Evolutionary conservation across 2,113 vertebrate species (phyloP).

Genomic region (Capra hircus): DNA sequence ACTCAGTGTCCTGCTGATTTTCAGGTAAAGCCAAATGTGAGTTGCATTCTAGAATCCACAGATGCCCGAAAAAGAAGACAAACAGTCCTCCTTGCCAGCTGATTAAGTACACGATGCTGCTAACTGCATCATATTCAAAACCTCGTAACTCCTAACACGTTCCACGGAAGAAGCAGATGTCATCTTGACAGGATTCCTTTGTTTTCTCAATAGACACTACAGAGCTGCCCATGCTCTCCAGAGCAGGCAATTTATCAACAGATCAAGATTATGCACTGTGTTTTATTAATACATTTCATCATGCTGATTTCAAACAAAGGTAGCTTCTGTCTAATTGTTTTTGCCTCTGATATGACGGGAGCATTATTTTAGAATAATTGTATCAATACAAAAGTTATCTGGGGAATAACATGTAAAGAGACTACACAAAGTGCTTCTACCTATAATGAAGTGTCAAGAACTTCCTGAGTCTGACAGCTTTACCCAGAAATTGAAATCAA

Average conservation of each 20-base stretch:
- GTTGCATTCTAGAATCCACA: conserved; percentile 18
- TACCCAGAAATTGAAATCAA: conserved; percentile 40
- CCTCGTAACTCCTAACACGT: conserved; percentile 42
- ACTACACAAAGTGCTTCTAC: conserved; percentile 33
- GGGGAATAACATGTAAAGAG: conserved; percentile 53
- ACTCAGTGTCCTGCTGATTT: background rate
- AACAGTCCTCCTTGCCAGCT: conserved; percentile 12
- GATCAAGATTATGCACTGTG: conserved; percentile 64
- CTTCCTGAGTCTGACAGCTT: conserved; percentile 44
- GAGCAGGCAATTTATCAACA: conserved; percentile 63
- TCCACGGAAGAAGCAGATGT: conserved; percentile 59
- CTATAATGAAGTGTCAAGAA: conserved; percentile 60
- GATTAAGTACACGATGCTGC: conserved; percentile 38
- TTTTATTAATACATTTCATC: conserved; percentile 63
- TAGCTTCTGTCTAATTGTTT: conserved; percentile 65
- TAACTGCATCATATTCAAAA: conserved; percentile 58
- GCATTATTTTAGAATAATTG: conserved; percentile 54
- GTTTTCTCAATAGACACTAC: conserved; percentile 66
- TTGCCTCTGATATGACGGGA: conserved; percentile 36
- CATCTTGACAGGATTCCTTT: conserved; percentile 70
- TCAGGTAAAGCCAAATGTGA: background rate
- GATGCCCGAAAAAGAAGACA: background rate
- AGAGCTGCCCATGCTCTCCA: conserved; percentile 53
- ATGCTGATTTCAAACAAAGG: conserved; percentile 65
- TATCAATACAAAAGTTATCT: conserved; percentile 51